Conservation (phyloP, 1,140 invertebrate genomes). For the Ceratina japonica region DNA sequence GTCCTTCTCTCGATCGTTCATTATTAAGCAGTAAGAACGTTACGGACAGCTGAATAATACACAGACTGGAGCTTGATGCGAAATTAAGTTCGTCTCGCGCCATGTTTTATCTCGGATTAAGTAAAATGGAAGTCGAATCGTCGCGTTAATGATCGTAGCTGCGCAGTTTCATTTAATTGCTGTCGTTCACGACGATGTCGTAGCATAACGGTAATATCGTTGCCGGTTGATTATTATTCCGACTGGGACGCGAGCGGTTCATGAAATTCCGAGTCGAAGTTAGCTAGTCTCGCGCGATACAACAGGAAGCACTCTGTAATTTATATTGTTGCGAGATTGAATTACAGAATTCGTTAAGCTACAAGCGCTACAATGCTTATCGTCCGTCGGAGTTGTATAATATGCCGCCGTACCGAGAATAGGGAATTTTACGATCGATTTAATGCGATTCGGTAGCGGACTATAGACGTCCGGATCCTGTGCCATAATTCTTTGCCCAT, state of each 20-base stretch:
- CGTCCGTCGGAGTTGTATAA: neutral
- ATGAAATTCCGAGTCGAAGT: no score
- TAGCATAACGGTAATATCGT: neutral
- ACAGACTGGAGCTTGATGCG: no score
- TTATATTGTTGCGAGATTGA: slow-evolving; percentile 46
- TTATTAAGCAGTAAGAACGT: no score
- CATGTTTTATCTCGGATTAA: slow-evolving; percentile 3
- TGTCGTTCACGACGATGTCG: neutral
- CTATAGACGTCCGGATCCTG: neutral
- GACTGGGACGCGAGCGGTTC: slow-evolving; percentile 14
- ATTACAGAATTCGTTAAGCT: slow-evolving; percentile 28
- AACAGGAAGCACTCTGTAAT: neutral
- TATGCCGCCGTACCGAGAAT: neutral
- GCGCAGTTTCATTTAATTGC: slow-evolving; percentile 52
- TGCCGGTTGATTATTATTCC: slow-evolving; percentile 44
- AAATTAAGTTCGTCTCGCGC: no score
- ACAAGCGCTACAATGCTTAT: slow-evolving; percentile 11
- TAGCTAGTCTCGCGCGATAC: neutral
- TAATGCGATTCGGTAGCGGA: neutral
- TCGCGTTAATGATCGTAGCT: slow-evolving; percentile 43
- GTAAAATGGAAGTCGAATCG: slow-evolving; percentile 47
- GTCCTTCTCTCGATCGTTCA: no score
- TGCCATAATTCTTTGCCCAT: neutral
- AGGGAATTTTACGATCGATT: neutral
- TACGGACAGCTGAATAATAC: no score